Evolutionary conservation across 2,888 invertebrate species (phyloP).

Genomic region (Cepaea hortensis): DNA sequence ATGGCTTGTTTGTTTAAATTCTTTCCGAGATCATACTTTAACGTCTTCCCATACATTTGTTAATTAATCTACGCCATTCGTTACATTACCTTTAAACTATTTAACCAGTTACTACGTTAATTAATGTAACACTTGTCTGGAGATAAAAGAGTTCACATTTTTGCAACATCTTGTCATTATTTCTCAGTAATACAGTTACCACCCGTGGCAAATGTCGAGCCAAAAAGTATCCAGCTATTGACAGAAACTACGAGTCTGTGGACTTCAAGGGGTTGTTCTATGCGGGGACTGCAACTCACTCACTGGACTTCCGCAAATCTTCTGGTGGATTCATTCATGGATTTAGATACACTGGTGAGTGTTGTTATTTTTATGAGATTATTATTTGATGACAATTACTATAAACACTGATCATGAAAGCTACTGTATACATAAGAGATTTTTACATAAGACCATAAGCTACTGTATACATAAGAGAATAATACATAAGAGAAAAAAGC

Average conservation of each 20-base stretch:
- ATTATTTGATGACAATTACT: neutral
- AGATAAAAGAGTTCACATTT: too few species aligned
- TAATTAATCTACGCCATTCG: too few species aligned
- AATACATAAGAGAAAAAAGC: too few species aligned
- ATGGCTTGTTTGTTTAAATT: too few species aligned
- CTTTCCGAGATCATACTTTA: too few species aligned
- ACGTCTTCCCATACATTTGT: too few species aligned
- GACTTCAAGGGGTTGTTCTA: conserved; percentile 74
- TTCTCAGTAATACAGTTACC: conserved; percentile 29
- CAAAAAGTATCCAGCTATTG: conserved; percentile 75
- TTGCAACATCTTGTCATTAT: neutral
- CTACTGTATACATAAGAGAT: neutral
- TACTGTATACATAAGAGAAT: too few species aligned
- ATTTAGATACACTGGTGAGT: conserved; percentile 77
- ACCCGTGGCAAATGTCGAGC: conserved; percentile 56
- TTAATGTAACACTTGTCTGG: too few species aligned
- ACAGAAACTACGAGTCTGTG: conserved; percentile 74
- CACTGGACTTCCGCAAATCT: conserved; percentile 76
- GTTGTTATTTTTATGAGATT: neutral
- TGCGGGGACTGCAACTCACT: conserved; percentile 76
- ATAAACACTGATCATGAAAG: neutral
- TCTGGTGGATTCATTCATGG: conserved; percentile 78
- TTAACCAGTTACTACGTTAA: too few species aligned
- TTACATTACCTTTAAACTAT: too few species aligned
- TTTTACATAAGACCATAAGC: too few species aligned